A percentile compares a stretch with the other conserved stretches of the same genome.
These are phyloP conservation scores for Thaleichthys pacificus DNA, from an alignment of 2,797 vertebrate genomes.

Conservation along the genomic window DNA sequence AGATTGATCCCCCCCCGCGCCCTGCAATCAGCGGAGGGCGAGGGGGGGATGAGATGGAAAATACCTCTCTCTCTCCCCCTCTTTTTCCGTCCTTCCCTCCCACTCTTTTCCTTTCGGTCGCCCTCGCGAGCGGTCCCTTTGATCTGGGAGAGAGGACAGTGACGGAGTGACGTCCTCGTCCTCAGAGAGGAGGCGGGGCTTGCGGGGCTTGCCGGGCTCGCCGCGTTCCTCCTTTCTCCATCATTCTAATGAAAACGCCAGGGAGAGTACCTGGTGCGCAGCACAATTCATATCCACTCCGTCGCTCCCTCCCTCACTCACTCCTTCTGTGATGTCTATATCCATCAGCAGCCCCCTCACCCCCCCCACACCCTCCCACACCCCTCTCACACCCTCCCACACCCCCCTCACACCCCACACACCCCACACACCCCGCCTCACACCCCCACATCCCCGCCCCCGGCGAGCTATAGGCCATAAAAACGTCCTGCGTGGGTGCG, in stretches of 20 bases:
- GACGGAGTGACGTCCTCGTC: slow-evolving; percentile 50
- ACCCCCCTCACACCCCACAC: neutral
- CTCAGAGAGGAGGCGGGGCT: slow-evolving; percentile 34
- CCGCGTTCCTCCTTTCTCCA: slow-evolving; percentile 53
- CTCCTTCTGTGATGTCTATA: slow-evolving; percentile 43
- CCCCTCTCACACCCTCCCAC: neutral
- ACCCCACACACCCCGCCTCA: neutral
- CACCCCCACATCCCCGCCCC: neutral
- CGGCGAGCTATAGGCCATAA: slow-evolving; percentile 26
- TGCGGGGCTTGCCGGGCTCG: slow-evolving; percentile 29
- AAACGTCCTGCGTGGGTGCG: slow-evolving; percentile 50
- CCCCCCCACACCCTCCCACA: no score
- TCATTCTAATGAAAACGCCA: slow-evolving; percentile 52
- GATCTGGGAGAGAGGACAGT: slow-evolving; percentile 45
- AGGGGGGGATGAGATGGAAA: slow-evolving; percentile 43
- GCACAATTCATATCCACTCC: slow-evolving; percentile 43
- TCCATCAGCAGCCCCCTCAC: slow-evolving; percentile 44
- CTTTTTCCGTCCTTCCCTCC: neutral
- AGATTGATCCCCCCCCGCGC: slow-evolving; percentile 43
- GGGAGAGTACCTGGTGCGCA: slow-evolving; percentile 31
- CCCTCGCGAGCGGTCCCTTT: neutral
- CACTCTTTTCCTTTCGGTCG: slow-evolving; percentile 12
- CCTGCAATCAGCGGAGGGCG: slow-evolving; percentile 42
- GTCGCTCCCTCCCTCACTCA: slow-evolving; percentile 10
- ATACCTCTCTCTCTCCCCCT: slow-evolving; percentile 18